These are phyloP conservation scores for Vanessa tameamea DNA, from an alignment of 1,140 invertebrate species.

Conservation along the genomic window DNA sequence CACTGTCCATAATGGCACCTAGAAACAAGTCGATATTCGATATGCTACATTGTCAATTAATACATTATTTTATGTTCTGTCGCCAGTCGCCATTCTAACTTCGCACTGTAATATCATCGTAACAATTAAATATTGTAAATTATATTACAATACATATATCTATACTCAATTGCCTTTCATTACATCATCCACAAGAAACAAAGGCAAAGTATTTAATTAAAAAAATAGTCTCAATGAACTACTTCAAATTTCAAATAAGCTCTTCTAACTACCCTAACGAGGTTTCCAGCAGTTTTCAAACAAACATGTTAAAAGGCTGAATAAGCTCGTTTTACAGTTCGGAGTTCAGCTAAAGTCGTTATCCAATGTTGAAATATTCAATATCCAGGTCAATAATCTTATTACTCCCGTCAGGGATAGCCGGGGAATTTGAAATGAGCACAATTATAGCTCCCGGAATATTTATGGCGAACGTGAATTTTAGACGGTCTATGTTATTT, in stretches of 20 bases:
- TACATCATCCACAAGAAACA: too few species aligned
- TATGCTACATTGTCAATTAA: too few species aligned
- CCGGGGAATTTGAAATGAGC: constrained; percentile 36
- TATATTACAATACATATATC: too few species aligned
- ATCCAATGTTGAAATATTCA: constrained; percentile 31
- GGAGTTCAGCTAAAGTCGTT: constrained; percentile 10
- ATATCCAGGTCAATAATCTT: constrained; percentile 37
- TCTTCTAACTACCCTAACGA: constrained; percentile 2
- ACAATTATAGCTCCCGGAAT: constrained; percentile 23
- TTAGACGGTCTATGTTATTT: constrained; percentile 18
- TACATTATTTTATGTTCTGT: too few species aligned
- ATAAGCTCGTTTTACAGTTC: constrained; percentile 13
- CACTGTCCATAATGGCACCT: too few species aligned
- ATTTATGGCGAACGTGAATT: constrained; percentile 27
- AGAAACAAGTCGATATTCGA: too few species aligned
- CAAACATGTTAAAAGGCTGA: constrained; percentile 17
- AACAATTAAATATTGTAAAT: too few species aligned
- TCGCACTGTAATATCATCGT: too few species aligned
- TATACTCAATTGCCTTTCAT: too few species aligned
- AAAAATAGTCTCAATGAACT: too few species aligned
- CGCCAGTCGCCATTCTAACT: too few species aligned
- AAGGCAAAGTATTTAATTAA: too few species aligned
- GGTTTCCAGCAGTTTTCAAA: constrained; percentile 4
- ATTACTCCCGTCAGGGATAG: constrained; percentile 31
- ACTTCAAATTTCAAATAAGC: background rate